Evolutionary conservation across 92 coral and sea anemone genomes (phyloP), one percentile per base, ranked within the genome.

Genomic region (Meandrina meandrites): DNA sequence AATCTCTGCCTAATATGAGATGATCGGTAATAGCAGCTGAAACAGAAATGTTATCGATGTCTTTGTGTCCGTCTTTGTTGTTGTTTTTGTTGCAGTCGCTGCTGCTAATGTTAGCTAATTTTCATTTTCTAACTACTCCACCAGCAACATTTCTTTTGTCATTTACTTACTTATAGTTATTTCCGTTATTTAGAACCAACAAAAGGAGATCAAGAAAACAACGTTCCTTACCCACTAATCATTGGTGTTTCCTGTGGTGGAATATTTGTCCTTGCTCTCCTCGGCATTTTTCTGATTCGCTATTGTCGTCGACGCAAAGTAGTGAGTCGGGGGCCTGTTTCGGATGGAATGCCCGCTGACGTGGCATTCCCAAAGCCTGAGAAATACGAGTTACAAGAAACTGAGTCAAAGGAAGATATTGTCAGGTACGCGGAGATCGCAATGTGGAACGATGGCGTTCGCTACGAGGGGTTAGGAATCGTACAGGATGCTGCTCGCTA

Each of bases 161-260:
- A n/a, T n/a, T n/a, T n/a, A n/a, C n/a, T n/a, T n/a, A n/a, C n/a
- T n/a, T n/a, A n/a, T n/a, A n/a, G n/a, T n/a, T n/a, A n/a, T n/a
- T n/a, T n/a, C n/a, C n/a, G n/a, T n/a, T n/a, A 68, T 68, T 37
- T 79, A 79, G 83, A 19, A 11, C 83, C 83, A 15, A 79, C 72
- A 1, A 79, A 54, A 66, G 48, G 58, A 24, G 53, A 30, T 21
- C 8, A 60, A 58, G 10, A 1, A 1, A n/a, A n/a, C n/a, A 32
- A 70, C 17, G 9, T 19, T n/a, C 24, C 21, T 1, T 82, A 69
- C 19, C 19, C 69, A 4, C 7, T 71, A 18, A 82, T 82, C 51
- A 70, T 70, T 70, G 86, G 86, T 48, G 77, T 24, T 32, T 50
- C 86, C 11, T 22, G 56, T 14, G 86, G 68, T 2, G 86, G 86